A percentile compares a stretch with the other conserved stretches of the same genome.
Evolutionary conservation across 2,113 vertebrate species (phyloP).

Genomic region (Laterallus jamaicensis): DNA sequence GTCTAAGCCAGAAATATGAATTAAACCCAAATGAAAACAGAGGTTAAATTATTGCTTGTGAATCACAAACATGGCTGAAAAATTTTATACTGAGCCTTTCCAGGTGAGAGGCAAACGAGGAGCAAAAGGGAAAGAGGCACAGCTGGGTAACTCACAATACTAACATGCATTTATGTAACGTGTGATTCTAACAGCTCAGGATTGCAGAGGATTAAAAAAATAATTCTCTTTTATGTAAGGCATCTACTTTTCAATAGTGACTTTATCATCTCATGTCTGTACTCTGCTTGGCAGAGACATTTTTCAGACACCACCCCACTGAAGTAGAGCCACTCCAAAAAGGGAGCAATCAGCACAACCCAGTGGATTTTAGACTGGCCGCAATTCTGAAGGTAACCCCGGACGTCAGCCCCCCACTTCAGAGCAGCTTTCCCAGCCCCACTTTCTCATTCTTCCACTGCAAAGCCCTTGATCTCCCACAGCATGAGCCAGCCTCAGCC

Average conservation of each 20-base stretch:
- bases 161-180: neutral
- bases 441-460: neutral
- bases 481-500: fast-evolving
- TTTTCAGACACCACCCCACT: neutral
- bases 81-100: neutral
- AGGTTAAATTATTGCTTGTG: neutral
- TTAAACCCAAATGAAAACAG: neutral
- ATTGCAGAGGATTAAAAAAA: conserved; percentile 24
- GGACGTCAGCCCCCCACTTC: neutral
- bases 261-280: neutral
- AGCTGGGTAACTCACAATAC: neutral
- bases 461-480: neutral
- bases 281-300: neutral
- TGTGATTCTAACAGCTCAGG: neutral
- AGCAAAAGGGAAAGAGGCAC: neutral
- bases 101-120: neutral
- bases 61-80: neutral
- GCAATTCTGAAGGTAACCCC: neutral
- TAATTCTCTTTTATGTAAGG: conserved; percentile 8
- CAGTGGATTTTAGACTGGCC: neutral
- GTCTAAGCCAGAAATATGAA: neutral
- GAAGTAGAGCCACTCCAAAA: neutral
- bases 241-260: neutral
- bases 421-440: neutral
- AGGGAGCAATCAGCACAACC: neutral